Percentiles rank a stretch among this genome's conserved stretches.
These are phyloP conservation scores for Thaumatotibia leucotreta DNA, from an alignment of 1,140 invertebrate species.

Conservation along the genomic window DNA sequence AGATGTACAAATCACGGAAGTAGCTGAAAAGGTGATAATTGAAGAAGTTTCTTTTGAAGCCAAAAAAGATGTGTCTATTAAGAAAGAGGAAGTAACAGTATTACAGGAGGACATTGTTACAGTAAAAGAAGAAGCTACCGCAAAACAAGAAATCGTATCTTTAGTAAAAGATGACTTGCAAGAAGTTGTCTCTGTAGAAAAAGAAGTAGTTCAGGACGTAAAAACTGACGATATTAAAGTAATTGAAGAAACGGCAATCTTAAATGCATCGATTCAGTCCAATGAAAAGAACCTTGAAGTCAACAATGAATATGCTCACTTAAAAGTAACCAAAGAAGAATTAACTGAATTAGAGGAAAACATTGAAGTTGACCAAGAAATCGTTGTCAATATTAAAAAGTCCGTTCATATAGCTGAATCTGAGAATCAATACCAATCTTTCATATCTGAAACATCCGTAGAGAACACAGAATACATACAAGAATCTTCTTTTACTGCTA, in stretches of 20 bases:
- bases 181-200: neutral
- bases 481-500: neutral
- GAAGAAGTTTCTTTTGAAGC: neutral
- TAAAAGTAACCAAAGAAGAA: constrained; percentile 44
- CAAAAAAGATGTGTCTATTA: neutral
- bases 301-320: constrained; percentile 36
- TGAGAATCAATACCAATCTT: constrained; percentile 1
- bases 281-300: neutral
- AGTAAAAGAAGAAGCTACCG: constrained; percentile 17
- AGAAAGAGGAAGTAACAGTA: constrained; percentile 18
- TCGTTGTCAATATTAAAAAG: constrained; percentile 1
- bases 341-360: constrained; percentile 19
- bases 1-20: no score
- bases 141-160: constrained; percentile 14
- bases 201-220: neutral
- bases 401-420: constrained; percentile 10
- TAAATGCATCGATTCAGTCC: neutral
- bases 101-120: constrained; percentile 24
- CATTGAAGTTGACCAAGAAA: neutral
- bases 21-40: no score
- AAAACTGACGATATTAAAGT: neutral
- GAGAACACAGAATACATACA: neutral
- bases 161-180: constrained; percentile 1
- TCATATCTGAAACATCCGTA: neutral
- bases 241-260: neutral